Evolutionary conservation across 2,113 vertebrate genomes (phyloP).

Genomic region (Motacilla tschutschensis): DNA sequence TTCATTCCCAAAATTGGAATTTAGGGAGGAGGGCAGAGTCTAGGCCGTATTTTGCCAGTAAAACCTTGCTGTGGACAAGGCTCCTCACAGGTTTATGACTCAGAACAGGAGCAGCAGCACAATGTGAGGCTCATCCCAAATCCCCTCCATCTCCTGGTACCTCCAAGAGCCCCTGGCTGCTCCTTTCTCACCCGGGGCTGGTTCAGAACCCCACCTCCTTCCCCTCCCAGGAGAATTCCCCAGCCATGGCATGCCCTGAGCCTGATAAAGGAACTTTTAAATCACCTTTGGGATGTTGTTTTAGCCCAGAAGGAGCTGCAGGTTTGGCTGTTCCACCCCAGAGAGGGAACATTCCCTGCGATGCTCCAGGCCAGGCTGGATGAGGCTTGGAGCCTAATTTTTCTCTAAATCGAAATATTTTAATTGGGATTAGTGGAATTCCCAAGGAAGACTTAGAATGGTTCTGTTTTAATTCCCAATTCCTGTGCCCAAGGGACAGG

Average conservation of each 20-base stretch:
- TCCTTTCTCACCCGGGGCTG: background rate
- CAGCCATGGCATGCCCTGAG: background rate
- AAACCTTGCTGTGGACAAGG: background rate
- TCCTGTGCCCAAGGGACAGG: background rate
- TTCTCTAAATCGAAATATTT: no score
- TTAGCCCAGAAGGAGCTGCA: background rate
- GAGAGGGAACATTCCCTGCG: background rate
- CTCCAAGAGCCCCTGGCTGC: no score
- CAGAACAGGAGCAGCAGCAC: background rate
- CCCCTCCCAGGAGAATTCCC: background rate
- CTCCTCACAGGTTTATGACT: background rate
- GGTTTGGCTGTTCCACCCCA: no score
- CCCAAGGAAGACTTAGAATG: background rate
- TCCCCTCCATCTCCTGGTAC: background rate
- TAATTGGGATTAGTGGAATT: background rate
- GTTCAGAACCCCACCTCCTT: background rate
- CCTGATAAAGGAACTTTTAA: background rate
- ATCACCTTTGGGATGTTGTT: fast-evolving
- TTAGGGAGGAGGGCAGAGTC: background rate
- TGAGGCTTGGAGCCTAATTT: background rate
- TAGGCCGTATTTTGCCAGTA: fast-evolving
- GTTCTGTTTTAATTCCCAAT: no score
- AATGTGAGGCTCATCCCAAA: background rate
- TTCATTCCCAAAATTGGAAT: background rate
- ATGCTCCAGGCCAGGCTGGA: background rate